Evolutionary conservation across 2,797 vertebrate genomes (phyloP).

Genomic region (Pangasius mekongensis): DNA sequence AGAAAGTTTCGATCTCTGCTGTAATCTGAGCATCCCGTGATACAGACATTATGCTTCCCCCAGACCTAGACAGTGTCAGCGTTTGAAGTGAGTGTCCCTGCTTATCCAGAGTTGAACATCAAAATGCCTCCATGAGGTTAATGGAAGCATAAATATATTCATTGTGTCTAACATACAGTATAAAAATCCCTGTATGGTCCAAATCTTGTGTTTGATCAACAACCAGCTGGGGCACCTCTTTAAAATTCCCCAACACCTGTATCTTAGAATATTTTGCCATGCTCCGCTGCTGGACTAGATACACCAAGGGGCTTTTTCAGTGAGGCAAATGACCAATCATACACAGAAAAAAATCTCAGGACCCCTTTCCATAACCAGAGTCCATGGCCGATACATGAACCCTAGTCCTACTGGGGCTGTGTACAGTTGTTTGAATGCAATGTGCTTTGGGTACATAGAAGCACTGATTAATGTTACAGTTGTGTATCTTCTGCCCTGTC

Average conservation of each 20-base stretch:
- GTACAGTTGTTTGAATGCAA: constrained; percentile 34
- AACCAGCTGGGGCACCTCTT: constrained; percentile 57
- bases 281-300: constrained; percentile 66
- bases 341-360: constrained; percentile 51
- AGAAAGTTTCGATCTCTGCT: background rate
- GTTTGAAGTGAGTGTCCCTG: constrained; percentile 49
- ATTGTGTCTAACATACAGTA: constrained; percentile 54
- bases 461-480: constrained; percentile 45
- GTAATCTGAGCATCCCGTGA: constrained; percentile 36
- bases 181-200: constrained; percentile 56
- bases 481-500: constrained; percentile 28
- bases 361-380: constrained; percentile 33
- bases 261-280: constrained; percentile 70
- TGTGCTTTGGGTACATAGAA: constrained; percentile 28
- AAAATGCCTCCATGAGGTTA: constrained; percentile 68
- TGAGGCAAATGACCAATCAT: constrained; percentile 66
- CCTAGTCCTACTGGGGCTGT: constrained; percentile 16
- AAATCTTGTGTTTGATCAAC: constrained; percentile 68
- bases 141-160: constrained; percentile 66
- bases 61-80: constrained; percentile 51
- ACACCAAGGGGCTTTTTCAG: constrained; percentile 60
- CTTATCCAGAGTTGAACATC: constrained; percentile 47
- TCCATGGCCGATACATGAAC: constrained; percentile 56
- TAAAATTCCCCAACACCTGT: constrained; percentile 71
- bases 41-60: constrained; percentile 40